phyloP scores from a whole-genome alignment of 2,888 invertebrate genomes.

The Drosophila neotestacea region DNA sequence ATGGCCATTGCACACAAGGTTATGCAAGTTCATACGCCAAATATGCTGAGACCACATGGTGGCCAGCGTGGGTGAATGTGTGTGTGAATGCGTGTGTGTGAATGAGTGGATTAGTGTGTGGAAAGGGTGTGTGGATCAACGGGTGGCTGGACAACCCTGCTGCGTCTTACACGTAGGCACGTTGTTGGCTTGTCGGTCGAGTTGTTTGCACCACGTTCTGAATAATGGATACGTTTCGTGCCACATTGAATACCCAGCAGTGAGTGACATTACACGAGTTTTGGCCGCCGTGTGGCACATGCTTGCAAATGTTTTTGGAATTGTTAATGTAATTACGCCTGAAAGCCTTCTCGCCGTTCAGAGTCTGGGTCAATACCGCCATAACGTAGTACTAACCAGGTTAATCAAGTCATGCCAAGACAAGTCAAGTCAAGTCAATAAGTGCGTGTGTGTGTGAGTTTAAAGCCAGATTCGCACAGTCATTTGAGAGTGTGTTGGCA shows the following conservation, averaged over 20 bases:
- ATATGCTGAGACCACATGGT: constrained; percentile 57
- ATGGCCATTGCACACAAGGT: constrained; percentile 61
- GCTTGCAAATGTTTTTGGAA: constrained; percentile 64
- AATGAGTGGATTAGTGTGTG: constrained; percentile 5
- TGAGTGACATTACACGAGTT: constrained; percentile 69
- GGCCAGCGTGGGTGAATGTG: constrained; percentile 17
- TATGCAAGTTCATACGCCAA: constrained; percentile 70
- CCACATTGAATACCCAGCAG: constrained; percentile 70
- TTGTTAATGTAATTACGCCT: constrained; percentile 77
- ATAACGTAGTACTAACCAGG: constrained; percentile 35
- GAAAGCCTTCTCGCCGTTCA: constrained; percentile 50
- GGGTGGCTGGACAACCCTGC: constrained; percentile 21
- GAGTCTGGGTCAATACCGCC: constrained; percentile 5
- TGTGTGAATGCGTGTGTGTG: constrained; percentile 7
- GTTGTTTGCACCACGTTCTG: constrained; percentile 77
- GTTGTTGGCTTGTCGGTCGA: constrained; percentile 67
- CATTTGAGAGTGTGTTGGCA: constrained; percentile 43
- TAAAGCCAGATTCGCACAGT: constrained; percentile 48
- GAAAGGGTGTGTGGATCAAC: constrained; percentile 1
- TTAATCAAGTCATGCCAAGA: constrained; percentile 51
- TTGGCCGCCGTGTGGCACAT: constrained; percentile 24
- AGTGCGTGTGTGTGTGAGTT: constrained; percentile 35
- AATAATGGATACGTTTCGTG: constrained; percentile 76
- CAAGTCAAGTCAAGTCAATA: constrained; percentile 50
- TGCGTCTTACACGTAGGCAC: constrained; percentile 64